phyloP scores from a whole-genome alignment of 2,113 vertebrate genomes.

The Rousettus leschenaultii region DNA sequence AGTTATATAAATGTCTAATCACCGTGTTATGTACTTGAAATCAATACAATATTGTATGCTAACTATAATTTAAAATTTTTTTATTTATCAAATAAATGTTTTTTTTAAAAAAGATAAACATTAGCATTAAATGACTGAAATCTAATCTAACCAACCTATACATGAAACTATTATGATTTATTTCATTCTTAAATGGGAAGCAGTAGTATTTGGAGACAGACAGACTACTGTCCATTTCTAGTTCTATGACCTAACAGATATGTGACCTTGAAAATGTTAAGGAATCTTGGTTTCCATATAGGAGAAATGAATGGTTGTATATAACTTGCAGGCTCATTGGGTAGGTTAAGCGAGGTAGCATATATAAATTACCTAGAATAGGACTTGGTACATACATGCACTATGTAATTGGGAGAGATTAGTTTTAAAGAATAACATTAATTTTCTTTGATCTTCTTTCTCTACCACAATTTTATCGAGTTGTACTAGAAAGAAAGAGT shows the following conservation, averaged over 20 bases:
- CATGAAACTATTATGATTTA: not conserved
- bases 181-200: not conserved
- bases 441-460: slow-evolving; percentile 32
- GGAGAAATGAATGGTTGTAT: not conserved
- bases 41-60: no score
- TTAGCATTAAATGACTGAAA: not conserved
- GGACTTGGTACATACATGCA: not conserved
- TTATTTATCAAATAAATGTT: no score
- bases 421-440: slow-evolving; percentile 16
- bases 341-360: not conserved
- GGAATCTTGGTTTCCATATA: not conserved
- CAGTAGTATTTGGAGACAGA: not conserved
- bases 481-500: not conserved
- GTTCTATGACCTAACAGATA: not conserved
- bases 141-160: not conserved
- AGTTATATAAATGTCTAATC: no score
- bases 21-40: no score
- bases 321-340: not conserved
- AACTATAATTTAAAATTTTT: no score
- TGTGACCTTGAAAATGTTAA: not conserved
- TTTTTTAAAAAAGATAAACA: not conserved
- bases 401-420: not conserved
- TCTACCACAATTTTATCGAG: not conserved
- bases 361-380: not conserved
- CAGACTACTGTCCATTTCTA: not conserved